Evolutionary conservation across 1,140 invertebrate genomes (phyloP), one percentile per base, ranked within the genome.

Genomic region (Amyelois transitella): DNA sequence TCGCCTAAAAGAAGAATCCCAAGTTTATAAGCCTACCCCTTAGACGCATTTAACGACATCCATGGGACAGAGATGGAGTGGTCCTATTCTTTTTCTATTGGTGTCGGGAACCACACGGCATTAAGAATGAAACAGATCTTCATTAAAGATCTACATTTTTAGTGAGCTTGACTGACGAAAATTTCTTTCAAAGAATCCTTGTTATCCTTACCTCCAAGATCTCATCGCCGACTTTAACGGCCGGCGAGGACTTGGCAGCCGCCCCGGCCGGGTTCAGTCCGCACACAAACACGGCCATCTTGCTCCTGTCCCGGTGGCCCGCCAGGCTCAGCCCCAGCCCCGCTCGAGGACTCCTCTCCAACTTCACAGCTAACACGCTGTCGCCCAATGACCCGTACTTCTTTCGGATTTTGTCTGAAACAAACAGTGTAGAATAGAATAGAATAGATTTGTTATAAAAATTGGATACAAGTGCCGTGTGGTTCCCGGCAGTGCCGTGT

Each of bases 221-320:
- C 86, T 99, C 97, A 81, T 99, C 98, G 0, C 98, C 98, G 21
- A 98, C 92, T 73, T 93, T 90, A 1, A 99, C 91, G 6, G 93
- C 90, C 0, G 82, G 81, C 3, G 94, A 93, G 21, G 94, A 92
- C 58, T 92, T 92, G 53, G 86, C 92, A 25, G 96, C 94, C 0
- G 93, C 89, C 18, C 97, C 97, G 0, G 93, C 94, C 0, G 97
- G 96, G 88, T 99, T 94, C 14, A 99, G 91, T 6, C 97, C 98
- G 68, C 97, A 98, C 24, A 99, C 93, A 88, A 98, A 99, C 43
- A 98, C 97, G 18, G 96, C 96, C 97, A 99, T 99, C 69, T 96
- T 95, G 70, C 94, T 96, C 14, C 97, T 91, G 80, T 99, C 97
- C 72, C 94, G 94, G 88, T 99, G 97, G 0, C 98, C 98, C 0